Base-by-base conservation (phyloP, 2,888 invertebrate species). In the Colostygia pectinataria region DNA sequence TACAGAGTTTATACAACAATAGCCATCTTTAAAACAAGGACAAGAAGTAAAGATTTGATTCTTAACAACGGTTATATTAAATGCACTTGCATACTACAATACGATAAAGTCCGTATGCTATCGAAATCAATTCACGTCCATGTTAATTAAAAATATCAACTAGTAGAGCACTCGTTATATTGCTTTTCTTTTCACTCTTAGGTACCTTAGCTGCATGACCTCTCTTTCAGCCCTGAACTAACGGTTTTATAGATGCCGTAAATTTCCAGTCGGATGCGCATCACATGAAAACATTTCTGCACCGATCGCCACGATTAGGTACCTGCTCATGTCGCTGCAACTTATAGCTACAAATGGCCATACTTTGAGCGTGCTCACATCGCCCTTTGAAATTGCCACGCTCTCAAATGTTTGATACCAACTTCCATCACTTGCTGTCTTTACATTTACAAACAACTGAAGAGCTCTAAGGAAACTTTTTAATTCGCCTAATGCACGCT, bases 401-500 rank as follows among this genome's bases (percentile, higher is more conserved):
- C 77, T 80, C 77, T 79, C 75, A 78, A 77, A 73, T 78, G 79
- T 86, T 87, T 86, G 86, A 86, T 88, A 83, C 74, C 72, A 79
- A 81, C 80, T 82, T 77, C 79, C 79, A 77, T 51, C 61, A 61
- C 69, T 71, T 68, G 71, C 60, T 65, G 67, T 71, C 70, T 82
- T 77, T 78, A 74, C 75, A 79, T 77, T 70, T 55, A 63, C 66
- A 61, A 82, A 85, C 83, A 86, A 86, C 83, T 79, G 83, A 77
- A 71, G 74, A 77, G 70, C 64, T 69, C 71, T 71, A 75, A 75
- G 68, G 71, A 77, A 75, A 77, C 74, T 83, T 88, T 88, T 89
- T 90, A 90, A 90, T 90, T 88, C 78, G 82, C 85, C 89, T 89
- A 89, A 90, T 90, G 90, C 86, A 87, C 74, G 66, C 71, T 63